Evolutionary conservation across 2,888 invertebrate genomes (phyloP), one percentile per base, ranked within the genome.

Genomic region (Onchidella celtica): DNA sequence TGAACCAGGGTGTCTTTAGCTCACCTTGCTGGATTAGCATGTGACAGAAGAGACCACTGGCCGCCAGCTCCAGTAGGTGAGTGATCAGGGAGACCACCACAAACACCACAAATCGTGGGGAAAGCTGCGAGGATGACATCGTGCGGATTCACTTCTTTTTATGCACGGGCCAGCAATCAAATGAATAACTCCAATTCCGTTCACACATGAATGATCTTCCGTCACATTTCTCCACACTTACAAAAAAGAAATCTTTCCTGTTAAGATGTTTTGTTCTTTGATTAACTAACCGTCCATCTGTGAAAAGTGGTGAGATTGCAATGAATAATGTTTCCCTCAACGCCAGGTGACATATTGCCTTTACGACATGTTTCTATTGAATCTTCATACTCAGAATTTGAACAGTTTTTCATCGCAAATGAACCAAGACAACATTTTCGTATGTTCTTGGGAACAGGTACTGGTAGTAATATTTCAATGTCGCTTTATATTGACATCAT

Each of bases 1-100:
- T 95, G 89, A 96, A 96, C 89, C 96, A 95, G 84, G 95, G 94
- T 85, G 95, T 94, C 57, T 83, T 84, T 34, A 83, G 70, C 17
- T 79, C 95, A 0, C 38, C 63, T 34, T 83, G 83, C 9, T 61
- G 70, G 70, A 84, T 85, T 61, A 90, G 68, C 6, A 65, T 79
- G 86, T 96, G 96, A 40, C 97, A 94, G 74, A 86, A 86, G 61
- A 87, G 55, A 9, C 85, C 84, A 77, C 88, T 88, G 32, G 87
- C 61, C 14, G 85, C 84, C 36, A 90, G 84, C 73, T 90, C 88
- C 3, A 87, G 82, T 4, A 91, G 34, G 82, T 90, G 89, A 0
- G 89, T 83, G 21, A 89, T 36, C 34, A 88, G 72, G 6, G 90
- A 89, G 32, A 88, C 72, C 24, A 84, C 36, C 36, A 91, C 83